These are phyloP conservation scores for Chrysodeixis includens DNA, from an alignment of 2,888 invertebrate species.

Conservation along the genomic window DNA sequence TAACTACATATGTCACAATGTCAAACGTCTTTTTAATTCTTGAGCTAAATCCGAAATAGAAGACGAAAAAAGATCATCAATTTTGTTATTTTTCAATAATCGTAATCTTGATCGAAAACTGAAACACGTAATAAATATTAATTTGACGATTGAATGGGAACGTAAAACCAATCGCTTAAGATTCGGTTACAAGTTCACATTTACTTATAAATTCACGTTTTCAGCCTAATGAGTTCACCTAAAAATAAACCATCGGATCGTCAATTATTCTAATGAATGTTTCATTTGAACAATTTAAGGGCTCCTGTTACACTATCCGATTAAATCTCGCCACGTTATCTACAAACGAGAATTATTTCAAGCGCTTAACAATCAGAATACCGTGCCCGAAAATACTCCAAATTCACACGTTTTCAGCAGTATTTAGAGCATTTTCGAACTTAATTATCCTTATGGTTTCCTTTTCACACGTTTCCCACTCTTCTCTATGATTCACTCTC, in stretches of 20 bases:
- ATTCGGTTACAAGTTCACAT: not conserved
- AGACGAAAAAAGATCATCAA: no score
- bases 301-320: not conserved
- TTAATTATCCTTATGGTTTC: slow-evolving; percentile 57
- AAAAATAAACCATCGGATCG: not conserved
- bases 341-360: not conserved
- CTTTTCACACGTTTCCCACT: slow-evolving; percentile 49
- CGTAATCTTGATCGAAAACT: not conserved
- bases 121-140: not conserved
- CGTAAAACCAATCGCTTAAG: not conserved
- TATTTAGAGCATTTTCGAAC: slow-evolving; percentile 31
- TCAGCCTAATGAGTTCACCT: not conserved
- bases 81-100: not conserved
- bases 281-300: not conserved
- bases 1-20: no score
- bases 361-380: slow-evolving; percentile 10
- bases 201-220: not conserved
- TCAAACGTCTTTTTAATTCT: no score
- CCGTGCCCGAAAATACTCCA: not conserved
- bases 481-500: slow-evolving; percentile 52
- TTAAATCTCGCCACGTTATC: not conserved
- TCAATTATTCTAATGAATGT: not conserved
- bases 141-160: not conserved
- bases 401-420: not conserved
- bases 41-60: no score